Conservation (phyloP, 2,888 invertebrate species). For the Agrotis segetum region DNA sequence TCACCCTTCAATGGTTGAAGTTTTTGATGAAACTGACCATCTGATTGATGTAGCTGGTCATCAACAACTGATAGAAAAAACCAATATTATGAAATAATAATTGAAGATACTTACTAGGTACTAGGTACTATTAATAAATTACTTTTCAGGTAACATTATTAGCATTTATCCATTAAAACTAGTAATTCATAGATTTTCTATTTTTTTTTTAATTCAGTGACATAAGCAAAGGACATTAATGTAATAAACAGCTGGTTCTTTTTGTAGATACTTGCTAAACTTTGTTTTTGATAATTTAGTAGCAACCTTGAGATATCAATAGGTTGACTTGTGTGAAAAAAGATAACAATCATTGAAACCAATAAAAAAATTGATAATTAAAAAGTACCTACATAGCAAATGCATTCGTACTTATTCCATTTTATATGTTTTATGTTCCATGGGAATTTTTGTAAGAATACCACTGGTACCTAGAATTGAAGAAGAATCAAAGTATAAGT, state of each 20-base stretch:
- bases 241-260: background rate
- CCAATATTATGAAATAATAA: too few relatives aligned
- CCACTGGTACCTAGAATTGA: background rate
- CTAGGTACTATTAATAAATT: too few relatives aligned
- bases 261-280: background rate
- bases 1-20: background rate
- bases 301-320: constrained; percentile 25
- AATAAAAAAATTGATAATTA: too few relatives aligned
- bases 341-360: background rate
- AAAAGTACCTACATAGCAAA: too few relatives aligned
- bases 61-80: background rate
- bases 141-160: too few relatives aligned
- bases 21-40: background rate
- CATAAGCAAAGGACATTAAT: background rate
- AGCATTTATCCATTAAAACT: too few relatives aligned
- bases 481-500: background rate
- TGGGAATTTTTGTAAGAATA: constrained; percentile 8
- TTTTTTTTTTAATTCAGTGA: too few relatives aligned
- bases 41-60: background rate
- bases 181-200: too few relatives aligned
- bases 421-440: background rate
- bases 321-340: background rate
- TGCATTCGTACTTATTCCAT: background rate
- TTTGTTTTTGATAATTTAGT: background rate
- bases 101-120: too few relatives aligned